These are phyloP conservation scores for Trachymyrmex septentrionalis DNA, from an alignment of 1,140 invertebrate genomes.

Conservation along the genomic window DNA sequence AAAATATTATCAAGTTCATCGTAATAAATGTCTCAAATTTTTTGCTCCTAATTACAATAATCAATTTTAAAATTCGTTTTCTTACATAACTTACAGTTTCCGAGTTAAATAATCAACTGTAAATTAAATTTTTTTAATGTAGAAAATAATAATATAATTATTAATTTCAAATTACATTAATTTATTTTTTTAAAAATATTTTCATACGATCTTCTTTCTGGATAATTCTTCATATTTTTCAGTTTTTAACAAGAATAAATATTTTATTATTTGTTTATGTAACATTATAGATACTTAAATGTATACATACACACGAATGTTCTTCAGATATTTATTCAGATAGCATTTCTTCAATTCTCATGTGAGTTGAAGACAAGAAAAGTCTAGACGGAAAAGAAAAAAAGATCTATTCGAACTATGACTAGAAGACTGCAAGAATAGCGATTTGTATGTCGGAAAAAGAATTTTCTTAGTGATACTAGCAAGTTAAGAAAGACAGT, in stretches of 20 bases:
- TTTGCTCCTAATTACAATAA: neutral
- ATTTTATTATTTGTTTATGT: neutral
- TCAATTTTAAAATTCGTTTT: neutral
- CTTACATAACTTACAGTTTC: neutral
- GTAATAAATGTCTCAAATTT: neutral
- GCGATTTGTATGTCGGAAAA: conserved; percentile 59
- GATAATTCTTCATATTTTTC: neutral
- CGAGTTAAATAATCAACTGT: neutral
- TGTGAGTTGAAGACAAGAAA: conserved; percentile 39
- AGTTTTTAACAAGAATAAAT: neutral
- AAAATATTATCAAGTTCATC: neutral
- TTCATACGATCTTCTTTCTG: conserved; percentile 2
- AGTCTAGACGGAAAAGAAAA: neutral
- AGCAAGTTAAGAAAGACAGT: conserved; percentile 45
- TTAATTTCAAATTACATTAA: neutral
- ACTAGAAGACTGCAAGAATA: conserved; percentile 51
- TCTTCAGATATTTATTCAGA: conserved; percentile 9
- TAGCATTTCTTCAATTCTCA: conserved; percentile 11
- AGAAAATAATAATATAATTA: neutral
- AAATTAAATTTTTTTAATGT: neutral
- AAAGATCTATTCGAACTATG: conserved; percentile 50
- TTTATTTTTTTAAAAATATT: neutral
- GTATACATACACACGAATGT: neutral
- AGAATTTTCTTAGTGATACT: conserved; percentile 55
- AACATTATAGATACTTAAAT: conserved; percentile 20